Evolutionary conservation across 2,797 vertebrate genomes (phyloP).

Genomic region (Spinus olivaceus): DNA sequence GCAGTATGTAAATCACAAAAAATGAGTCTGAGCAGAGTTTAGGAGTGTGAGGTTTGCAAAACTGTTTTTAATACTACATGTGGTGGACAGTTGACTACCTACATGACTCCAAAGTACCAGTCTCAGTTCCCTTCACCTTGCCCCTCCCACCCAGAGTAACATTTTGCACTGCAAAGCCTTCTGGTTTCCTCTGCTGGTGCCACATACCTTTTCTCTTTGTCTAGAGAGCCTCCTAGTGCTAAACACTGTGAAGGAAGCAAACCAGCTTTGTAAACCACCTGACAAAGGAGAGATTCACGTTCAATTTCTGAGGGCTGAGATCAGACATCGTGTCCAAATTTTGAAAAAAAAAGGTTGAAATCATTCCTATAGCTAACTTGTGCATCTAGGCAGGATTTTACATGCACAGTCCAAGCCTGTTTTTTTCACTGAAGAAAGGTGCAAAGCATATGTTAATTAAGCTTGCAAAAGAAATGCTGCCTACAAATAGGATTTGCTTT

Average conservation of each 20-base stretch:
- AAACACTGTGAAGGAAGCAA: not conserved
- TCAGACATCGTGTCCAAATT: not conserved
- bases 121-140: accelerated
- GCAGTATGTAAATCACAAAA: not conserved
- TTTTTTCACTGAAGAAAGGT: not conserved
- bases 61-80: accelerated
- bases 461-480: not conserved
- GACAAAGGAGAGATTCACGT: accelerated
- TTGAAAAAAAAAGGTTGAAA: not conserved
- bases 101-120: accelerated
- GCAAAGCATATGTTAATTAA: not conserved
- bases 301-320: not conserved
- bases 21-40: not conserved
- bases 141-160: not conserved
- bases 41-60: not conserved
- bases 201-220: not conserved
- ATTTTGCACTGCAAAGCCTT: accelerated
- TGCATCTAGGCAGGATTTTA: not conserved
- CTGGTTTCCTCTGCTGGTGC: accelerated
- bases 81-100: not conserved
- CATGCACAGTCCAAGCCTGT: not conserved
- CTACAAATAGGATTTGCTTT: not conserved
- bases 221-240: slow-evolving; percentile 17
- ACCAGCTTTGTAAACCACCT: not conserved
- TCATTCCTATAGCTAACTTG: not conserved